Base-by-base conservation (phyloP, 2,113 vertebrate species). In the Stomatorhinus ivindoensis region DNA sequence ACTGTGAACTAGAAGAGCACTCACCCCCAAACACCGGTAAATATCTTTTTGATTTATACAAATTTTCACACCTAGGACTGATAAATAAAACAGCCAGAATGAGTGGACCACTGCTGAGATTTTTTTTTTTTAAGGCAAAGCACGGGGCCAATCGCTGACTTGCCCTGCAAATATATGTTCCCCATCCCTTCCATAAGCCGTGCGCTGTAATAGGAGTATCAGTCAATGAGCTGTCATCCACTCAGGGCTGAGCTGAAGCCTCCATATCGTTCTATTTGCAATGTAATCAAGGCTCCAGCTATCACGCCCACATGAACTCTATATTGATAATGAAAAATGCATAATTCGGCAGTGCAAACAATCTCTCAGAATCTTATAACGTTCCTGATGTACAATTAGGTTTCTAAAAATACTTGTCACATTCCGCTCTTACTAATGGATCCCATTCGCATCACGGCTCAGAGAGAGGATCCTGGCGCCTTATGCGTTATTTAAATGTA, bases 291-390 rank as follows among this genome's bases (percentile, higher is more conserved):
- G 73, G 47, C n/a, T 61, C 82, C 42, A 80, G 82, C 90, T 76
- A 89, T 91, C 44, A 88, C 89, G 83, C 53, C 76, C 89, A 90
- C 86, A 87, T 91, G 83, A 92, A 92, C 90, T 89, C 90, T 90
- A 88, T 90, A 89, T 91, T 90, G 90, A 88, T 90, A 92, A 93
- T 91, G 92, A 91, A 90, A 89, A 35, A 73, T 86, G 87, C 50
- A 80, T 88, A 80, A 50, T 35, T 91, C 89, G 86, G 39, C 39
- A 89, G 65, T 88, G 85, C 87, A 90, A 92, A 87, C 89, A 91
- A 85, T 51, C 65, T 48, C 69, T 89, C 84, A 58, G 31, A 86
- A 84, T 87, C 89, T 50, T 73, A 61, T 90, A 73, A 53, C 69
- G 19, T 82, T 82, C 47, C 10, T 86, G 42, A 86, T 86, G 47